Conservation (phyloP, 2,888 invertebrate species). For the Cyclophora punctaria region DNA sequence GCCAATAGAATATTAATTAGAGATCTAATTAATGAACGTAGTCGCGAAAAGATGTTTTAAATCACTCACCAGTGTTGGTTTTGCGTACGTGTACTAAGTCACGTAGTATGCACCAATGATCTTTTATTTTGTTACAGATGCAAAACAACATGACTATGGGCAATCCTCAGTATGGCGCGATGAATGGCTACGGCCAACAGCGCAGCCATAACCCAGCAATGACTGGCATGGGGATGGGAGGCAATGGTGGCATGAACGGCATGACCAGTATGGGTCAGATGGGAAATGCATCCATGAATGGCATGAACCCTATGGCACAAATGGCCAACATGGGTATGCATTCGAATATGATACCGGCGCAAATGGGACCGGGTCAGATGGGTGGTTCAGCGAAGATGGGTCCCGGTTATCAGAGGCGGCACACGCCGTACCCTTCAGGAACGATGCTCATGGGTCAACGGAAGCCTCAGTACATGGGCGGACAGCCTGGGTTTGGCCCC, state of each 20-base stretch:
- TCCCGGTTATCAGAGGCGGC: slow-evolving; percentile 82
- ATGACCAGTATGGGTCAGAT: slow-evolving; percentile 80
- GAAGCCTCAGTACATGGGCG: slow-evolving; percentile 78
- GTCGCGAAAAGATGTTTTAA: slow-evolving; percentile 2
- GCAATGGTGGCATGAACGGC: slow-evolving; percentile 69
- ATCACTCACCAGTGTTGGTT: not conserved
- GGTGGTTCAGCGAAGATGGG: slow-evolving; percentile 80
- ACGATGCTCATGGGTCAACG: slow-evolving; percentile 91
- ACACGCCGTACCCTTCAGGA: slow-evolving; percentile 90
- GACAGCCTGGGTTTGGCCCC: slow-evolving; percentile 67
- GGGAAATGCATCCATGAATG: slow-evolving; percentile 78
- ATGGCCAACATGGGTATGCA: slow-evolving; percentile 85
- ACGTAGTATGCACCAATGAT: slow-evolving; percentile 14
- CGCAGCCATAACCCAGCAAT: slow-evolving; percentile 75
- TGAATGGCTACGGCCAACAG: slow-evolving; percentile 76
- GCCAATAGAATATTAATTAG: slow-evolving; percentile 7
- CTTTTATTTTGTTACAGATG: slow-evolving; percentile 64
- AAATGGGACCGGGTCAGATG: slow-evolving; percentile 81
- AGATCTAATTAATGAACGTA: slow-evolving; percentile 2
- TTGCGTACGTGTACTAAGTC: slow-evolving; percentile 14
- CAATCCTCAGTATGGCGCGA: slow-evolving; percentile 77
- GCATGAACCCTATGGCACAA: slow-evolving; percentile 83
- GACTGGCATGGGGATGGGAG: slow-evolving; percentile 74
- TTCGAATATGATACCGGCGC: slow-evolving; percentile 80
- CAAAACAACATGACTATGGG: slow-evolving; percentile 79